Percentiles rank a stretch among this genome's conserved stretches.
Evolutionary conservation across 2,888 invertebrate species (phyloP).

Genomic region (Eupelmus urozonus): DNA sequence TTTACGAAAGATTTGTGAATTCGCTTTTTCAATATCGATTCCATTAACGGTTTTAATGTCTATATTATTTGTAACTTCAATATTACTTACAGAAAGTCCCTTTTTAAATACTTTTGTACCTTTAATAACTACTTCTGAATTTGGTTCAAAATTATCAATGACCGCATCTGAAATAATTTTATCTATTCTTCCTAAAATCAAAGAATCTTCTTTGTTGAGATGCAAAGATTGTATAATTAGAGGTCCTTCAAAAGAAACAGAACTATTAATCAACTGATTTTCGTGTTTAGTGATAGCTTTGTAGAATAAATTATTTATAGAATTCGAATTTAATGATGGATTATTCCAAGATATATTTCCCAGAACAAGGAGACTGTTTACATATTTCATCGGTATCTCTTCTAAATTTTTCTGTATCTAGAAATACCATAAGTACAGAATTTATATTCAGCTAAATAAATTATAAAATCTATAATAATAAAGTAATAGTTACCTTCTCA

Average conservation of each 20-base stretch:
- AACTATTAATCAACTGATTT: constrained; percentile 64
- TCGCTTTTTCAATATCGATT: constrained; percentile 64
- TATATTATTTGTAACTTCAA: constrained; percentile 63
- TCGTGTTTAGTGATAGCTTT: constrained; percentile 66
- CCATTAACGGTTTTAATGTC: constrained; percentile 64
- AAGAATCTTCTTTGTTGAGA: constrained; percentile 22
- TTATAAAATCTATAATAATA: background rate
- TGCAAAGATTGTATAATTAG: constrained; percentile 57
- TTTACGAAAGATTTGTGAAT: constrained; percentile 64
- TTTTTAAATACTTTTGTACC: constrained; percentile 66
- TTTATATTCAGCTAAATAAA: background rate
- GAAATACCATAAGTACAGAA: constrained; percentile 1
- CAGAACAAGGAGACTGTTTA: constrained; percentile 62
- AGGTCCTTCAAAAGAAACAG: constrained; percentile 58
- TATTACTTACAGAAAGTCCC: constrained; percentile 56
- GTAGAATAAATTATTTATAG: constrained; percentile 63
- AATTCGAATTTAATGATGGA: constrained; percentile 51
- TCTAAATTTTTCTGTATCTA: constrained; percentile 63
- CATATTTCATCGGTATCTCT: constrained; percentile 55
- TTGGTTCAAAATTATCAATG: constrained; percentile 31
- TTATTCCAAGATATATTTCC: constrained; percentile 67
- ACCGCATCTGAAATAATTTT: constrained; percentile 65
- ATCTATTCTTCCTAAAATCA: constrained; percentile 52
- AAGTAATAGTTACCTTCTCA: constrained; percentile 61
- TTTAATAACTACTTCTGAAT: constrained; percentile 54